A percentile compares a stretch with the other conserved stretches of the same genome.
phyloP scores from a whole-genome alignment of 2,113 vertebrate species.

The Ctenomys sociabilis region DNA sequence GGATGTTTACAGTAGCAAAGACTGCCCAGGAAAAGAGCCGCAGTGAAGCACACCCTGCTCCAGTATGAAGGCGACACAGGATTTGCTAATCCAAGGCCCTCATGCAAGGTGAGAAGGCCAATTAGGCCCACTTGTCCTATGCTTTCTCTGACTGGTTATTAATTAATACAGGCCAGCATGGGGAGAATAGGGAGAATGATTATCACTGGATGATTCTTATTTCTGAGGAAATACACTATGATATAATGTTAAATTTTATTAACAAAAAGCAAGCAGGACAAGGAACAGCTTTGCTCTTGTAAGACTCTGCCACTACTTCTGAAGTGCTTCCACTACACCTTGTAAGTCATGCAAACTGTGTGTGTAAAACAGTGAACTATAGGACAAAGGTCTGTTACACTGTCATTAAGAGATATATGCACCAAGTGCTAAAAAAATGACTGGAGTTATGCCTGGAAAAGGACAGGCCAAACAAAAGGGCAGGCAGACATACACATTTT shows the following conservation, averaged over 20 bases:
- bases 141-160: conserved; percentile 42
- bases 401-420: conserved; percentile 19
- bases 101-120: conserved; percentile 30
- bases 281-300: conserved; percentile 37
- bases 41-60: conserved; percentile 11
- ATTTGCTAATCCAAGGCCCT: not conserved
- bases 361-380: conserved; percentile 40
- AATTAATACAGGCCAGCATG: not conserved
- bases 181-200: not conserved
- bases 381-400: conserved; percentile 35
- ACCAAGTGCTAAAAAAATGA: conserved; percentile 45
- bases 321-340: conserved; percentile 33
- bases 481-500: not conserved
- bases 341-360: conserved; percentile 4
- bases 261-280: conserved; percentile 63
- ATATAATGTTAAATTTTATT: conserved; percentile 54
- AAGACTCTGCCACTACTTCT: conserved; percentile 32
- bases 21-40: conserved; percentile 86
- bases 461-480: conserved; percentile 22
- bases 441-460: conserved; percentile 39
- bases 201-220: conserved; percentile 48
- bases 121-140: conserved; percentile 29
- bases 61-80: conserved; percentile 14
- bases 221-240: conserved; percentile 47
- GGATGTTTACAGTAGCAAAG: conserved; percentile 99